Evolutionary conservation across 2,888 invertebrate genomes (phyloP).

Genomic region (Rutpela maculata): DNA sequence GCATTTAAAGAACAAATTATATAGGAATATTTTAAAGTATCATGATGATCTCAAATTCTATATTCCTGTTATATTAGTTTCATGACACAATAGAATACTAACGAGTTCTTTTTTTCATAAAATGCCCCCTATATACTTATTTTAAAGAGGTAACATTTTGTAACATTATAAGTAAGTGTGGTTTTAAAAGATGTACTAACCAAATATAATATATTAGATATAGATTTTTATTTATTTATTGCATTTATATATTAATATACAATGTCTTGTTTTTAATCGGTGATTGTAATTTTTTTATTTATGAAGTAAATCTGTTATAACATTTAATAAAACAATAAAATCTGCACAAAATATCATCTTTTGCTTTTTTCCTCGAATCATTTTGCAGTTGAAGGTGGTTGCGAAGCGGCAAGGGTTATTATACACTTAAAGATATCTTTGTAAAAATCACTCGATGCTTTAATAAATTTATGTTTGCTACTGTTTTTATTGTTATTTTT

Average conservation of each 20-base stretch:
- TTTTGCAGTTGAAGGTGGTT: constrained; percentile 62
- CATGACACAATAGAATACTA: constrained; percentile 12
- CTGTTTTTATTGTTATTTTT: constrained; percentile 14
- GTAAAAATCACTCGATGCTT: constrained; percentile 18
- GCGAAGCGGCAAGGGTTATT: constrained; percentile 64
- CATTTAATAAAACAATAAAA: constrained; percentile 43
- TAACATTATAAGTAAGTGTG: constrained; percentile 31
- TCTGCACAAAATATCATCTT: constrained; percentile 37
- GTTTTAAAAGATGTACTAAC: constrained; percentile 33
- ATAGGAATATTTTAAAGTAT: not conserved
- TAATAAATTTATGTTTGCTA: constrained; percentile 8
- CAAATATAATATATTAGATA: constrained; percentile 33
- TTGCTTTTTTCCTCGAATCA: constrained; percentile 47
- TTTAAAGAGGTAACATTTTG: constrained; percentile 9
- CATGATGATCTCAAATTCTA: constrained; percentile 14
- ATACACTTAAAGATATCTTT: constrained; percentile 47
- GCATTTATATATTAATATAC: constrained; percentile 45
- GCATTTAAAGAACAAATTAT: not conserved
- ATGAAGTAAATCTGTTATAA: constrained; percentile 28
- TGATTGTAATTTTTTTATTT: constrained; percentile 38
- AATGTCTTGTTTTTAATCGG: constrained; percentile 32
- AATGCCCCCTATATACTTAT: constrained; percentile 28
- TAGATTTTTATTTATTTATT: constrained; percentile 50
- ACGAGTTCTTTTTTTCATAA: not conserved
- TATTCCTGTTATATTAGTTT: constrained; percentile 9